phyloP scores from a whole-genome alignment of 1,140 invertebrate species.

The Pinna nobilis region DNA sequence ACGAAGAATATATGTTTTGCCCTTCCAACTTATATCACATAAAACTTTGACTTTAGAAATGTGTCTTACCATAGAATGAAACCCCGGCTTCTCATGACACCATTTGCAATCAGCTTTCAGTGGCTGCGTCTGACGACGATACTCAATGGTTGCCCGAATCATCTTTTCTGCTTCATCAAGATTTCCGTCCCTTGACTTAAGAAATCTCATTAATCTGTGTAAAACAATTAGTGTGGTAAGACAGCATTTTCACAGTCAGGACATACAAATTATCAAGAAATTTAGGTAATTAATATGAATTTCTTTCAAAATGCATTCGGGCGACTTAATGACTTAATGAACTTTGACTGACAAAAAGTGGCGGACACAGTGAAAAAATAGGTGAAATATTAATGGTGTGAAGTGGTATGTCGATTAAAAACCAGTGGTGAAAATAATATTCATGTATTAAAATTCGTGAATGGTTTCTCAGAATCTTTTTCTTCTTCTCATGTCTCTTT shows the following conservation, averaged over 20 bases:
- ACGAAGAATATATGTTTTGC: too few relatives aligned
- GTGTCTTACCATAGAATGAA: constrained; percentile 68
- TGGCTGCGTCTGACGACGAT: constrained; percentile 62
- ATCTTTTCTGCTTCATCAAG: constrained; percentile 65
- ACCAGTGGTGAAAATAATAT: too few relatives aligned
- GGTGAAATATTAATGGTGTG: too few relatives aligned
- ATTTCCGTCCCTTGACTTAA: constrained; percentile 71
- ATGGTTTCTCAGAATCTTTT: too few relatives aligned
- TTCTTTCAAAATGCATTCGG: not conserved
- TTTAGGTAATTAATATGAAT: not conserved
- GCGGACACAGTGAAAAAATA: not conserved
- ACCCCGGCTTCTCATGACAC: constrained; percentile 70
- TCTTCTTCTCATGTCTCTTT: too few relatives aligned
- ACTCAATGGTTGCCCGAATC: constrained; percentile 65
- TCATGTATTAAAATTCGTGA: too few relatives aligned
- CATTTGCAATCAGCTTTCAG: constrained; percentile 63
- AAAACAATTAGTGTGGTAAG: not conserved
- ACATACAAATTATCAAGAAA: not conserved
- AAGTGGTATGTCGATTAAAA: too few relatives aligned
- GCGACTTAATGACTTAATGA: not conserved
- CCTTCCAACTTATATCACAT: too few relatives aligned
- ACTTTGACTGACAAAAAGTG: not conserved
- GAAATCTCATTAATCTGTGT: constrained; percentile 62
- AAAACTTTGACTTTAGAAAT: too few relatives aligned
- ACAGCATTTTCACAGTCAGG: too few relatives aligned